These are phyloP conservation scores for Drosophila setifemur DNA, from an alignment of 1,140 invertebrate species.

Conservation along the genomic window DNA sequence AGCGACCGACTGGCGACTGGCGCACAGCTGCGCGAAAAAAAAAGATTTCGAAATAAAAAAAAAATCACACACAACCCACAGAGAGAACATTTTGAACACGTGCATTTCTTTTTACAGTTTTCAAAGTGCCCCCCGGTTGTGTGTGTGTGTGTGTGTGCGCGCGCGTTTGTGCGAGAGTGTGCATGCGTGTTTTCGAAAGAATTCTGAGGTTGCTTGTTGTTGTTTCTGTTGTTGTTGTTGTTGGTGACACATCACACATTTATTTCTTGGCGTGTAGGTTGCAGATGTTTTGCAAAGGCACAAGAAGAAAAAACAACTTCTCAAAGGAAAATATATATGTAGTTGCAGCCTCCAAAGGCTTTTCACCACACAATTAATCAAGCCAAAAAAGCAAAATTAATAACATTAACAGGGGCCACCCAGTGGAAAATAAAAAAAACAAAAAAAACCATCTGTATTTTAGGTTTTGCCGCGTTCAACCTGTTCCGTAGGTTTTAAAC, in stretches of 20 bases:
- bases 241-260: constrained; percentile 56
- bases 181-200: constrained; percentile 64
- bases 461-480: constrained; percentile 21
- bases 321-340: constrained; percentile 7
- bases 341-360: neutral
- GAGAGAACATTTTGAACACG: constrained; percentile 77
- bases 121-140: constrained; percentile 18
- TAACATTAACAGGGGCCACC: constrained; percentile 38
- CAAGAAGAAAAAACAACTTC: constrained; percentile 17
- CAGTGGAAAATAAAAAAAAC: constrained; percentile 9
- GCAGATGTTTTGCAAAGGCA: constrained; percentile 47
- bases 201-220: constrained; percentile 37
- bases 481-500: constrained; percentile 35
- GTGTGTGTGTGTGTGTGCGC: neutral
- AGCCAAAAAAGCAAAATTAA: constrained; percentile 19
- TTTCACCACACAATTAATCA: constrained; percentile 41
- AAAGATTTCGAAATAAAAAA: constrained; percentile 64
- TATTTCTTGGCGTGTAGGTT: constrained; percentile 22
- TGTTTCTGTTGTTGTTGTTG: constrained; percentile 35
- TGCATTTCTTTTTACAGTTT: constrained; percentile 74
- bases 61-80: constrained; percentile 52
- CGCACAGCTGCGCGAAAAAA: constrained; percentile 72
- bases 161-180: neutral
- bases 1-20: constrained; percentile 71
- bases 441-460: constrained; percentile 13